Percentiles rank a stretch among this genome's conserved stretches.
Evolutionary conservation across 2,888 invertebrate genomes (phyloP).

Genomic region (Drosophila barbarae): DNA sequence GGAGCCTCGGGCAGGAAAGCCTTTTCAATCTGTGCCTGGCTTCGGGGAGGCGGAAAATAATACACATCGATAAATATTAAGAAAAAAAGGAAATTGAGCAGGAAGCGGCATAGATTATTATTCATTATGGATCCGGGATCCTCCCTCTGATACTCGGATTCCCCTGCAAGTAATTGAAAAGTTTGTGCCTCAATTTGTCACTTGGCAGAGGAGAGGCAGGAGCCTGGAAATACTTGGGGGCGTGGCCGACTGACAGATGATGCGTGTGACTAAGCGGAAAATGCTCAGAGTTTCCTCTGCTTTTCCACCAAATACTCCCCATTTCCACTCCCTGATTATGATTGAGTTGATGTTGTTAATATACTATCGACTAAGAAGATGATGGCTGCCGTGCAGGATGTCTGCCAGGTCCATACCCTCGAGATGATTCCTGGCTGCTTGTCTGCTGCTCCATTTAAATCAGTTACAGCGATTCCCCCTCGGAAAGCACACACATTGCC

Average conservation of each 20-base stretch:
- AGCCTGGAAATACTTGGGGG: conserved; percentile 21
- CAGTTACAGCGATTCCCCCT: conserved; percentile 54
- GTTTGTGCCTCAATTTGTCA: conserved; percentile 56
- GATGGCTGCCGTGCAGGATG: conserved; percentile 3
- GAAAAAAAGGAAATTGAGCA: conserved; percentile 20
- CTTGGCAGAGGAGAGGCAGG: conserved; percentile 4
- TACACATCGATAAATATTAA: conserved; percentile 61
- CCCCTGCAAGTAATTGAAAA: conserved; percentile 56
- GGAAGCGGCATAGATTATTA: conserved; percentile 32
- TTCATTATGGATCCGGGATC: conserved; percentile 29
- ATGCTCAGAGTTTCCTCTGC: conserved; percentile 1
- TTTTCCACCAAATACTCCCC: background rate
- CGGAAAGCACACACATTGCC: conserved; percentile 42
- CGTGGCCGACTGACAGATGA: conserved; percentile 42
- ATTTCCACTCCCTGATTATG: conserved; percentile 53
- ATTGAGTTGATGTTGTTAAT: conserved; percentile 75
- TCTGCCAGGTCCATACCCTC: background rate
- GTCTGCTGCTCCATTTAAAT: conserved; percentile 64
- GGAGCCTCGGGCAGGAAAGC: conserved; percentile 20
- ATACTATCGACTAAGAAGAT: conserved; percentile 57
- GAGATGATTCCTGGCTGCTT: conserved; percentile 20
- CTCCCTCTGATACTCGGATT: background rate
- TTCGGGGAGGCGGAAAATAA: conserved; percentile 31
- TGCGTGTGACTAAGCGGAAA: conserved; percentile 49
- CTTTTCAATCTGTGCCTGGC: conserved; percentile 18